These are phyloP conservation scores for Zeus faber DNA, from an alignment of 2,113 vertebrate species.

Conservation along the genomic window DNA sequence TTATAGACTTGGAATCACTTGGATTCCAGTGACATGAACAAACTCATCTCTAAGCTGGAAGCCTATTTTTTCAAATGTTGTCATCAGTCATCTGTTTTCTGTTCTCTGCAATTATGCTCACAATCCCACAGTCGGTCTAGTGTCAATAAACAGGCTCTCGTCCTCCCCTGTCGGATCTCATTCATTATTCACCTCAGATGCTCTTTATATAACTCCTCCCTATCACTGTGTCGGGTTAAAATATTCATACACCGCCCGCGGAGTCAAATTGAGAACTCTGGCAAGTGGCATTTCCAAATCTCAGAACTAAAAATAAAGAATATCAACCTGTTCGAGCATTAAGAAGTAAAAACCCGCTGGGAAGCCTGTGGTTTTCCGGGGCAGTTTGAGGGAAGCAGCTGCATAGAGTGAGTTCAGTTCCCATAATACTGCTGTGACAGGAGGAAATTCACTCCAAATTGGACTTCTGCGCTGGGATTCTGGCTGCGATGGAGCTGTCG, in stretches of 20 bases:
- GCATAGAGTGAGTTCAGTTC: not conserved
- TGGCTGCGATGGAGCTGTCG: not conserved
- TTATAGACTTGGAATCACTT: no score
- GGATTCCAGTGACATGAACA: no score
- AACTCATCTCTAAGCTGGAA: not conserved
- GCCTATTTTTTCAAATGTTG: not conserved
- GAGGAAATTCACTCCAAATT: no score
- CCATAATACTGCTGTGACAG: no score
- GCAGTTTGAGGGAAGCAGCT: not conserved
- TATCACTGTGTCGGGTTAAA: conserved; percentile 37
- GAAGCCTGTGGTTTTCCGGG: not conserved
- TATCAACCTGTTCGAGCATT: no score
- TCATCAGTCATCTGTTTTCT: not conserved
- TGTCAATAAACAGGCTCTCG: conserved; percentile 26
- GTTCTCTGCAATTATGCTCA: not conserved
- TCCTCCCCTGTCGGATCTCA: conserved; percentile 33
- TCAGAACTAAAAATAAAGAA: not conserved
- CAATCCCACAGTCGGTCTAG: conserved; percentile 14
- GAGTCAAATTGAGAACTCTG: conserved; percentile 32
- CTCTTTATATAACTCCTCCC: conserved; percentile 53
- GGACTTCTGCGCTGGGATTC: no score
- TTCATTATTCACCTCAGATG: conserved; percentile 54
- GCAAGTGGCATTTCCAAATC: conserved; percentile 9
- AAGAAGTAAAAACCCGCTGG: not conserved
- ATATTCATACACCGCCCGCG: conserved; percentile 55